These are phyloP conservation scores for Chondrilla cf. caribensis DNA, from an alignment of 37 sponge, comb jelly and placozoan genomes.

Conservation along the genomic window DNA sequence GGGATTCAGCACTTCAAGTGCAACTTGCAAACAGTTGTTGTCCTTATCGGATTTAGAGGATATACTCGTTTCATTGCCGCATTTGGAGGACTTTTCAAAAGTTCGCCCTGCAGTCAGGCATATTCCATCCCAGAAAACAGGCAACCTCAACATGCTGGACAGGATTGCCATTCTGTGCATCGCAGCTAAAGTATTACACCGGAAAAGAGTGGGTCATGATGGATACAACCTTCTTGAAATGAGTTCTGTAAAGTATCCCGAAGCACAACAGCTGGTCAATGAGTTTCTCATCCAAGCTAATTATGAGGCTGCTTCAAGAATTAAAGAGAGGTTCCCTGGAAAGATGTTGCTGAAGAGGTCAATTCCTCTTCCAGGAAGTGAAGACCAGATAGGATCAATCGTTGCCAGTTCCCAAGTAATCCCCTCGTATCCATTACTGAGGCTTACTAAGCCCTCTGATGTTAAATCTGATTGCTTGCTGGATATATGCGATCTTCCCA, in stretches of 20 bases:
- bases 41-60: not conserved
- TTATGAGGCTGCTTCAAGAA: slow-evolving; percentile 27
- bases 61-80: not conserved
- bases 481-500: too few species aligned
- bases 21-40: not conserved
- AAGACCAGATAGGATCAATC: not conserved
- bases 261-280: slow-evolving; percentile 53
- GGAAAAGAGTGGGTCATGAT: not conserved
- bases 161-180: not conserved
- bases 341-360: slow-evolving; percentile 39
- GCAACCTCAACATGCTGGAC: not conserved
- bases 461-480: too few species aligned
- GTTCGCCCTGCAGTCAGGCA: too few species aligned
- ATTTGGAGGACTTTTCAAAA: too few species aligned
- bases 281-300: slow-evolving; percentile 75
- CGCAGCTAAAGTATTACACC: not conserved
- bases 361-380: slow-evolving; percentile 1
- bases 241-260: slow-evolving; percentile 11
- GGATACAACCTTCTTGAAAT: not conserved
- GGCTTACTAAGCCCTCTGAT: too few species aligned
- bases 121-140: not conserved
- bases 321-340: not conserved
- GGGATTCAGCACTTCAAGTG: too few species aligned
- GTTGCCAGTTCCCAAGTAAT: too few species aligned
- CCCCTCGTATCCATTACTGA: too few species aligned